phyloP scores from a whole-genome alignment of 2,888 invertebrate species.

The Ichneumoninae sp. region DNA sequence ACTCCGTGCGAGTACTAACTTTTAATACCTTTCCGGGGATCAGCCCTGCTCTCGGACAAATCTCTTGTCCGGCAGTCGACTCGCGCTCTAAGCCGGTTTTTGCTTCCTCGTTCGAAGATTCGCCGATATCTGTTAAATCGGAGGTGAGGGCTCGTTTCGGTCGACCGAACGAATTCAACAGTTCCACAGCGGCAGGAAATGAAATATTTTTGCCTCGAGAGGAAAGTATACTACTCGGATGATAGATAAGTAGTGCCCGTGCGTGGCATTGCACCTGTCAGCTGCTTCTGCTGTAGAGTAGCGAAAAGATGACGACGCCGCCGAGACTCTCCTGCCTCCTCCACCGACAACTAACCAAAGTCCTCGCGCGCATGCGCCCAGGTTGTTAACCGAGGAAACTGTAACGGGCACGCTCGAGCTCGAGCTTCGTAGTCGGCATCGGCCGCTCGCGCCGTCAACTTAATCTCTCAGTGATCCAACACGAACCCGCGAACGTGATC shows the following conservation, averaged over 20 bases:
- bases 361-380: slow-evolving; percentile 78
- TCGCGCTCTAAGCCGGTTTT: neutral
- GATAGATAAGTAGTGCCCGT: slow-evolving; percentile 16
- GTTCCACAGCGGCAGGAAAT: neutral
- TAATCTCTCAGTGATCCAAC: slow-evolving; percentile 15
- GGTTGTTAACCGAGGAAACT: slow-evolving; percentile 74
- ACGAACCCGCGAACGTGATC: neutral
- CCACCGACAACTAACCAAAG: neutral
- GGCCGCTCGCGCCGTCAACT: slow-evolving; percentile 79
- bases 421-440: slow-evolving; percentile 81
- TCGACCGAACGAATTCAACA: neutral
- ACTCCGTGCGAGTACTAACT: neutral
- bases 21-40: too few species aligned
- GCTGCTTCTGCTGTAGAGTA: slow-evolving; percentile 12
- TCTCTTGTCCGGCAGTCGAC: neutral
- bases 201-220: neutral
- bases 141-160: neutral
- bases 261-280: slow-evolving; percentile 39
- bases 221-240: neutral
- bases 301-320: slow-evolving; percentile 18
- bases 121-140: neutral
- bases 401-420: slow-evolving; percentile 73
- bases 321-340: neutral
- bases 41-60: too few species aligned
- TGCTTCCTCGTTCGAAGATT: neutral